phyloP scores from a whole-genome alignment of 2,797 vertebrate species.

The Melanogrammus aeglefinus region DNA sequence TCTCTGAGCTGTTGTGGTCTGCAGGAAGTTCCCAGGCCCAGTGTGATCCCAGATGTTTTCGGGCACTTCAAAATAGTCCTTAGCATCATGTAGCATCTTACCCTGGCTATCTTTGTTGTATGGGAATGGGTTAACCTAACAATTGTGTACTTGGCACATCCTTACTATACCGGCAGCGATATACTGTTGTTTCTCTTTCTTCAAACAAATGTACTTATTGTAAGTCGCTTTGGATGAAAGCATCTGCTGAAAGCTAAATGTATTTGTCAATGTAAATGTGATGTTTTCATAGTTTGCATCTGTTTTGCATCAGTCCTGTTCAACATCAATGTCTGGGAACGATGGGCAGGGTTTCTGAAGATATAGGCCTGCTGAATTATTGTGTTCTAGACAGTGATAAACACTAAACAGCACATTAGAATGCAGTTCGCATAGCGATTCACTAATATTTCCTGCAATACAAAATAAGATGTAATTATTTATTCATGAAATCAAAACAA shows the following conservation, averaged over 20 bases:
- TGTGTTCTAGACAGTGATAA: neutral
- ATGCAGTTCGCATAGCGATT: constrained; percentile 52
- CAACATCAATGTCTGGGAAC: neutral
- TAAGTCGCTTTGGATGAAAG: no score
- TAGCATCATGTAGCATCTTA: no score
- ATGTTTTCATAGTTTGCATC: no score
- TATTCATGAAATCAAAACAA: constrained; percentile 69
- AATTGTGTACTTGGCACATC: no score
- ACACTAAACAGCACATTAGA: neutral
- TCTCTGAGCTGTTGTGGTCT: neutral
- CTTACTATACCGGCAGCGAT: no score
- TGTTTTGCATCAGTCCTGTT: neutral
- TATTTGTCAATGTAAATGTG: no score
- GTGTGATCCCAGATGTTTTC: neutral
- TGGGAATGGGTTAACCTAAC: no score
- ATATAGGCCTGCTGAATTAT: neutral
- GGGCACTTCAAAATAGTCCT: no score
- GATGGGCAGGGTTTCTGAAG: neutral
- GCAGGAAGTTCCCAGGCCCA: neutral
- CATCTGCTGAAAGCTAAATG: no score
- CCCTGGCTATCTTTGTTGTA: no score
- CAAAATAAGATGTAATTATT: constrained; percentile 53
- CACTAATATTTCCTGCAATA: constrained; percentile 57
- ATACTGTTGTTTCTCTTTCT: no score
- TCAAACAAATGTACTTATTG: no score